phyloP scores from a whole-genome alignment of 2,888 invertebrate species.

The Darwinula stevensoni region DNA sequence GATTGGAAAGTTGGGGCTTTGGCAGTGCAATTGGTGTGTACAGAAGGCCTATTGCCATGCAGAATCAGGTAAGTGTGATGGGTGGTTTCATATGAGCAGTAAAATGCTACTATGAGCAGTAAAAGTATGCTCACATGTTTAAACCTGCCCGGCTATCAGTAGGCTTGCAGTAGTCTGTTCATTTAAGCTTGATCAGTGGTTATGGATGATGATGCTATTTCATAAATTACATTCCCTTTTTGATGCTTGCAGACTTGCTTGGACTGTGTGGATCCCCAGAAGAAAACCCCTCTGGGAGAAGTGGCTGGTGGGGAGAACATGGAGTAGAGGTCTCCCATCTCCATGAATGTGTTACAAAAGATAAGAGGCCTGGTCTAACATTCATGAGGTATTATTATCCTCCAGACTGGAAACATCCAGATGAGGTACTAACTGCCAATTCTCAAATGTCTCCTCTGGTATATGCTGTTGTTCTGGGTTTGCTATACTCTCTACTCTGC shows the following conservation, averaged over 20 bases:
- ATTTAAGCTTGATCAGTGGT: too few relatives aligned
- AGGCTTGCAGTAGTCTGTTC: too few relatives aligned
- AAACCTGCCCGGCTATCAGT: too few relatives aligned
- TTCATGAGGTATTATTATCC: constrained; percentile 64
- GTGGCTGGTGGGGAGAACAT: constrained; percentile 68
- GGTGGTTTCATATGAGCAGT: constrained; percentile 8
- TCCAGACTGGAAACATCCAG: constrained; percentile 59
- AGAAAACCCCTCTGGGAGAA: constrained; percentile 45
- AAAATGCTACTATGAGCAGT: constrained; percentile 52
- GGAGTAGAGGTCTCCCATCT: constrained; percentile 38
- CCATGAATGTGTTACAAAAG: constrained; percentile 33
- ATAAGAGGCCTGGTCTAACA: constrained; percentile 53
- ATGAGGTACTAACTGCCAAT: too few relatives aligned
- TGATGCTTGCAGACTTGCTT: too few relatives aligned
- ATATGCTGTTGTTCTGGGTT: too few relatives aligned
- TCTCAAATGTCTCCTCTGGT: too few relatives aligned
- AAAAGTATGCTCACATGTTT: too few relatives aligned
- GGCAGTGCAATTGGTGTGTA: constrained; percentile 73
- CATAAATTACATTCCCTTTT: too few relatives aligned
- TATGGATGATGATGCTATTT: too few relatives aligned
- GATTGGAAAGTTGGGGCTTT: constrained; percentile 41
- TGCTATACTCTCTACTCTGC: not conserved
- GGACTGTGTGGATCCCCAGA: constrained; percentile 44
- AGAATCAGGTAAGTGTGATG: constrained; percentile 30
- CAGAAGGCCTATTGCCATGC: constrained; percentile 70